Evolutionary conservation across 2,888 invertebrate species (phyloP), one percentile per base, ranked within the genome.

Genomic region (Sisyra nigra): DNA sequence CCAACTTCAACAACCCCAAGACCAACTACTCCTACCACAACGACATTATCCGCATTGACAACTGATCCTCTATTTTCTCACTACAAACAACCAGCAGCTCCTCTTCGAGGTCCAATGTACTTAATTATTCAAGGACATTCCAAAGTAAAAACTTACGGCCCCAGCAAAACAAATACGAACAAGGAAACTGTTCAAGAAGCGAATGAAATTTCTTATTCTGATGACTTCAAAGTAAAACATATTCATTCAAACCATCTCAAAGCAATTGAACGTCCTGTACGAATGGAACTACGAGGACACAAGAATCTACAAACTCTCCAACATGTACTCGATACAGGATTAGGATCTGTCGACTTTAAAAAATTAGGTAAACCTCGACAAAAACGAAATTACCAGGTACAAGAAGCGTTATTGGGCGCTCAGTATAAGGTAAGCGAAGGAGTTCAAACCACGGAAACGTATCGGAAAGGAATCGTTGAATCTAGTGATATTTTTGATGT

Each of bases 111-210:
- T 0, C 76, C 77, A 1, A 67, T 80, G 71, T 84, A 84, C 54
- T 65, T 85, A 17, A 85, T 86, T 19, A 85, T 85, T 51, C 83
- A 86, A 59, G 85, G 85, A 0, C 85, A 86, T 57, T 85, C 85
- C 1, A 85, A 85, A 63, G 85, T 86, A 1, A 85, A 85, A 63
- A 85, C 81, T 0, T 86, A 86, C 54, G 78, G 84, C 10, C 77
- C 80, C 1, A 69, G 68, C 47, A 68, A 69, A 45, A 60, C 62
- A 46, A 54, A 44, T 46, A 51, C 61, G 18, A 60, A 61, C 43
- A 65, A 67, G 3, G 63, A 66, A 19, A 62, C 65, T 45, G 54
- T 66, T 4, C 63, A 65, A 46, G 66, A 66, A 49, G 58, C 57
- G 6, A 74, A 75, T 50, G 73, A 75, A 54, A 71, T 73, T 47